These are phyloP conservation scores for Leucophenga varia DNA, from an alignment of 1,140 invertebrate genomes.

Conservation along the genomic window DNA sequence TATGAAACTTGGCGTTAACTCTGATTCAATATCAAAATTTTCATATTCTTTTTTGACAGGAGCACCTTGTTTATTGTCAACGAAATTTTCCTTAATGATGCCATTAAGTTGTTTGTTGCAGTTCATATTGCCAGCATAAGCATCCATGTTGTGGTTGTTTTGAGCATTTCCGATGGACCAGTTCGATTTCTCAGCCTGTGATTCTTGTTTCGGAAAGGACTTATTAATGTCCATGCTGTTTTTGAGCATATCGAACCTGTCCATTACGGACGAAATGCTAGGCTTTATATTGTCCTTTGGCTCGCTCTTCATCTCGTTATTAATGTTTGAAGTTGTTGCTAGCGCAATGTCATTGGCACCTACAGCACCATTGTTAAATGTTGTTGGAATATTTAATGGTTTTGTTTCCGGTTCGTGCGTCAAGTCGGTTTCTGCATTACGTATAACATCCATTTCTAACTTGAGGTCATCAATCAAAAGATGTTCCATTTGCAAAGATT, in stretches of 20 bases:
- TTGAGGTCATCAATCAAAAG: constrained; percentile 48
- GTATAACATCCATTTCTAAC: constrained; percentile 39
- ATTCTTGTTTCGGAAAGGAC: constrained; percentile 21
- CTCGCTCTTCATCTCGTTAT: constrained; percentile 46
- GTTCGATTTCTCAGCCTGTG: constrained; percentile 23
- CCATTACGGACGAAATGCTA: constrained; percentile 19
- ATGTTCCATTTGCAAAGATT: constrained; percentile 40
- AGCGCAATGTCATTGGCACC: neutral
- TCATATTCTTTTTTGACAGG: constrained; percentile 50
- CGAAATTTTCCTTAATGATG: constrained; percentile 18
- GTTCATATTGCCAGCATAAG: constrained; percentile 2
- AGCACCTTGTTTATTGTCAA: constrained; percentile 12
- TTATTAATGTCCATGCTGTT: constrained; percentile 44
- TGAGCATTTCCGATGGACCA: constrained; percentile 5
- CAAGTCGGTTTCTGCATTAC: constrained; percentile 34
- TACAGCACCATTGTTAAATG: too few relatives aligned
- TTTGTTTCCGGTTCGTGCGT: neutral
- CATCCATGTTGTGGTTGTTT: neutral
- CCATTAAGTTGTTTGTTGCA: constrained; percentile 20
- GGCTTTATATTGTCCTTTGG: constrained; percentile 21
- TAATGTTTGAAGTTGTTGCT: constrained; percentile 14
- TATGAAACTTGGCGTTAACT: constrained; percentile 49
- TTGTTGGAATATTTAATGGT: neutral
- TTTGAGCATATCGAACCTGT: constrained; percentile 44
- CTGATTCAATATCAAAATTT: constrained; percentile 54